phyloP scores from a whole-genome alignment of 1,140 invertebrate species.

The Drosophila sturtevanti region DNA sequence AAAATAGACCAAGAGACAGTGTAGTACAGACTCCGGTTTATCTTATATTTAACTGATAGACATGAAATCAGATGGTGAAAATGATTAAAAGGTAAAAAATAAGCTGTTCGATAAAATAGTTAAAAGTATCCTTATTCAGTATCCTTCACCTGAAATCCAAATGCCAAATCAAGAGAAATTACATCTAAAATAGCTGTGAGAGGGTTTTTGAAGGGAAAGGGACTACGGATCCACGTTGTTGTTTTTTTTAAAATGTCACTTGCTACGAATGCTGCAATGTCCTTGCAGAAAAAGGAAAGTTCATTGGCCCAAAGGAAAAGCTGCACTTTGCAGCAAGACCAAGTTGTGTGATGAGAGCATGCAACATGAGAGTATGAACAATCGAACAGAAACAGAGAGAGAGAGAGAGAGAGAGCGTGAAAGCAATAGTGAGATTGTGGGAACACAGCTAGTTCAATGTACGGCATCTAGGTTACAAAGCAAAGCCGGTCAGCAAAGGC shows the following conservation, averaged over 20 bases:
- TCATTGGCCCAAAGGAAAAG: constrained; percentile 60
- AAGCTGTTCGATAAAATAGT: too few species aligned
- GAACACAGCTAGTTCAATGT: constrained; percentile 54
- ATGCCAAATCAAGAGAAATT: constrained; percentile 68
- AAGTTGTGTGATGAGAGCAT: neutral
- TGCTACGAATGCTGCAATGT: constrained; percentile 59
- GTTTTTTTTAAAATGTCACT: constrained; percentile 55
- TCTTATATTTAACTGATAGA: too few species aligned
- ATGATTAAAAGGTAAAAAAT: too few species aligned
- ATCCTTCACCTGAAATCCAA: constrained; percentile 71
- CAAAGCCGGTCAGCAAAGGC: constrained; percentile 34
- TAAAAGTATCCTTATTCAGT: constrained; percentile 16
- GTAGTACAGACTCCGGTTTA: too few species aligned
- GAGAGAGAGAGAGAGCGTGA: constrained; percentile 5
- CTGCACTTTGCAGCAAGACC: constrained; percentile 32
- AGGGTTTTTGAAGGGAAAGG: constrained; percentile 14
- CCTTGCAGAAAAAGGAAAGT: constrained; percentile 63
- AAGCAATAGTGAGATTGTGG: neutral
- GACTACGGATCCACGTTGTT: constrained; percentile 16
- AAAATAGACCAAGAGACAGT: too few species aligned
- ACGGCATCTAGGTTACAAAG: constrained; percentile 73
- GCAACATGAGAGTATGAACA: neutral
- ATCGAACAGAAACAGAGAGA: neutral
- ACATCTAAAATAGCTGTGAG: neutral
- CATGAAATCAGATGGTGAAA: too few species aligned